A percentile compares a stretch with the other conserved stretches of the same genome.
phyloP scores from a whole-genome alignment of 1,140 invertebrate genomes.

The Dysdera silvatica region DNA sequence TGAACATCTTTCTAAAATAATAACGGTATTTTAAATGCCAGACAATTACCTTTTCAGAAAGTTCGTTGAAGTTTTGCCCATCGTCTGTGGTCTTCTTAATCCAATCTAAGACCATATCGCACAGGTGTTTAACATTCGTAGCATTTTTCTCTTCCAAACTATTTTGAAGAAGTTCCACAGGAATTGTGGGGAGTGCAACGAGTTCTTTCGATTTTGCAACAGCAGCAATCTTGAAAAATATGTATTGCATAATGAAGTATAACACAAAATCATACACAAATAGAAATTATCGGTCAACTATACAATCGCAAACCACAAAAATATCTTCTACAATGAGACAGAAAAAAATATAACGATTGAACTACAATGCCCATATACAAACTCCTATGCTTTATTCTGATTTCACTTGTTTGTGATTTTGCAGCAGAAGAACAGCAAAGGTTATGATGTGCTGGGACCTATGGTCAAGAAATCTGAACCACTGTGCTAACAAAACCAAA shows the following conservation, averaged over 20 bases:
- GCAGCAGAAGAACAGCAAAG: no score
- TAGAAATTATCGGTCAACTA: no score
- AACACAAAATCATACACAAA: not conserved
- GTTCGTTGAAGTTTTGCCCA: conserved; percentile 45
- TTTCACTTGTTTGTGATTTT: no score
- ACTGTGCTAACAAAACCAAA: no score
- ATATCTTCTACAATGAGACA: not conserved
- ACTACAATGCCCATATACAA: no score
- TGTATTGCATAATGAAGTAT: not conserved
- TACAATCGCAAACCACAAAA: no score
- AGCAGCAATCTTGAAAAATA: conserved; percentile 48
- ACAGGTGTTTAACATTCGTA: conserved; percentile 47
- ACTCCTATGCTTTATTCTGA: no score
- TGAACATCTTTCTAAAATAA: not conserved
- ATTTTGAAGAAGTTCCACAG: conserved; percentile 58
- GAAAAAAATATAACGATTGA: no score
- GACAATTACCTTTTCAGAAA: conserved; percentile 49
- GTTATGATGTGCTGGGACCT: no score
- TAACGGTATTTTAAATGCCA: no score
- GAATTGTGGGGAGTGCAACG: conserved; percentile 54
- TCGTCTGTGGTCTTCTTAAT: conserved; percentile 51
- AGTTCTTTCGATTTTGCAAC: conserved; percentile 54
- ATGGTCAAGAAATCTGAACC: no score
- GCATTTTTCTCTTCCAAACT: conserved; percentile 56
- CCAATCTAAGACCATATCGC: conserved; percentile 61